phyloP scores from a whole-genome alignment of 35 echinoderm and acorn worm species.

The Acanthaster planci region DNA sequence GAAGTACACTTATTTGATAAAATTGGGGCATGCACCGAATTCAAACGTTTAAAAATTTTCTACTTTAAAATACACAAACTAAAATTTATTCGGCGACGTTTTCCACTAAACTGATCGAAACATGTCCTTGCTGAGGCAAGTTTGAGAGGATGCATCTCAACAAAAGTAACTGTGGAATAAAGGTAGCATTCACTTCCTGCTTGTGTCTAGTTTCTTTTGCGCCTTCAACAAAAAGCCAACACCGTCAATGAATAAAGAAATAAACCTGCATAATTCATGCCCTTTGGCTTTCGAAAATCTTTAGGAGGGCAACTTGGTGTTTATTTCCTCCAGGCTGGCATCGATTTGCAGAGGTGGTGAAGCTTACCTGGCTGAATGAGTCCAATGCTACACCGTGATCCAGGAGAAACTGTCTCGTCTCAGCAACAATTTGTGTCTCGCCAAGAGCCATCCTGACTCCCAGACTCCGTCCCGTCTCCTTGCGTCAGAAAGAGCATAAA shows the following conservation, averaged over 20 bases:
- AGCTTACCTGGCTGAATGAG: constrained; percentile 93
- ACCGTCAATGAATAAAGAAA: not conserved
- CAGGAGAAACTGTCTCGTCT: constrained; percentile 91
- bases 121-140: no score
- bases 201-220: no score
- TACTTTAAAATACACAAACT: no score
- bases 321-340: not conserved
- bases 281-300: not conserved
- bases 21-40: no score
- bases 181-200: no score
- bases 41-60: no score
- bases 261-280: not conserved
- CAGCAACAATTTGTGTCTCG: constrained; percentile 96
- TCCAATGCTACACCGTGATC: constrained; percentile 90
- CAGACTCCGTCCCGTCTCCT: constrained; percentile 80
- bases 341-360: not conserved
- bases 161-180: no score
- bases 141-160: no score
- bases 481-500: not conserved
- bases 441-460: constrained; percentile 86
- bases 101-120: no score
- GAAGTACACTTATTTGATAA: no score
- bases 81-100: no score
- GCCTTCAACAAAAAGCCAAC: no score
- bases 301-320: not conserved